phyloP scores from a whole-genome alignment of 2,113 vertebrate genomes.

The Sylvietta virens region DNA sequence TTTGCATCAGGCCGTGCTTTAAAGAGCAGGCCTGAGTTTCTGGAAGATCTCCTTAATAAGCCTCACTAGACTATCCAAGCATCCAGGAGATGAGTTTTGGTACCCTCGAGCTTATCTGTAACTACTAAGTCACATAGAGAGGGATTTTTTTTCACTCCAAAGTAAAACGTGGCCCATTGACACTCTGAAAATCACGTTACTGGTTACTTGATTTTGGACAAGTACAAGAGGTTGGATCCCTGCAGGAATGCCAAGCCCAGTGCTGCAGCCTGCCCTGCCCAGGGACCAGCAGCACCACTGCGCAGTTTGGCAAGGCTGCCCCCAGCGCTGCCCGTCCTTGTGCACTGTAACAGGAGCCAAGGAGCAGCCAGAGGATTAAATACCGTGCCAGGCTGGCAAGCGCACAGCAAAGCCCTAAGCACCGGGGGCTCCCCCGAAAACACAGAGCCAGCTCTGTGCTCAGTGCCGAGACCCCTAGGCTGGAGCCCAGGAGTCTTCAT shows the following conservation, averaged over 20 bases:
- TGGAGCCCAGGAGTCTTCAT: not conserved
- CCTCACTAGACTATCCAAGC: not conserved
- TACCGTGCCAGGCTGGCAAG: not conserved
- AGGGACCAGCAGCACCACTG: not conserved
- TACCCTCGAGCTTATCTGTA: not conserved
- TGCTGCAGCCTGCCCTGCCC: not conserved
- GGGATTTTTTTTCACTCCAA: not conserved
- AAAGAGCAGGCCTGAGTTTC: not conserved
- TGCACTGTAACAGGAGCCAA: not conserved
- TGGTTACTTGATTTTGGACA: not conserved
- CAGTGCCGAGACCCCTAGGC: not conserved
- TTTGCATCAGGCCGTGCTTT: not conserved
- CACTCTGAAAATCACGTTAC: not conserved
- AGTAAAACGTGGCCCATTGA: not conserved
- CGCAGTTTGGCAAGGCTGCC: not conserved
- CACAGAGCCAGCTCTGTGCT: conserved; percentile 5
- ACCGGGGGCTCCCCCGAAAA: not conserved
- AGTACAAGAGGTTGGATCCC: not conserved
- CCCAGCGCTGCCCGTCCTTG: accelerated
- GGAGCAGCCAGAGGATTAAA: not conserved
- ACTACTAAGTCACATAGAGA: not conserved
- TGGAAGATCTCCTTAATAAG: not conserved
- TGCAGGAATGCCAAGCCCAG: not conserved
- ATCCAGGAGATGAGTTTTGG: not conserved
- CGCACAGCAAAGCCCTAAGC: not conserved